phyloP scores from a whole-genome alignment of 2,888 invertebrate genomes.

The Esperia sulphurella region DNA sequence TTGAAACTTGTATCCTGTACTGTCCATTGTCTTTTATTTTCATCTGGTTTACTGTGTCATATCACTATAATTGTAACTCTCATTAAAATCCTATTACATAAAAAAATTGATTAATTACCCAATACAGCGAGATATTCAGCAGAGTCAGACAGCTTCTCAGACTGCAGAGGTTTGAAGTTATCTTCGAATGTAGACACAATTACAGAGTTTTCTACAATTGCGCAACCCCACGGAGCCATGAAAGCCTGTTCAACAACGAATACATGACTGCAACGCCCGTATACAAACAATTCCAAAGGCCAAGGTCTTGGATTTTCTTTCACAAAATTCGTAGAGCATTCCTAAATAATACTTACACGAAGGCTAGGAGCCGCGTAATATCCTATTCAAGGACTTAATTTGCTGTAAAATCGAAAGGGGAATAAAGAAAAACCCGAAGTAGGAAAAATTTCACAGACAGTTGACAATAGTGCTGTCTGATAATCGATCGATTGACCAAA shows the following conservation, averaged over 20 bases:
- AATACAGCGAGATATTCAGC: constrained; percentile 83
- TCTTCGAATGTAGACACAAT: constrained; percentile 75
- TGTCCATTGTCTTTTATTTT: too few relatives aligned
- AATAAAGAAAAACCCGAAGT: neutral
- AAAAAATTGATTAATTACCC: constrained; percentile 63
- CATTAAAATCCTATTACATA: too few relatives aligned
- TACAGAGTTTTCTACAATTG: constrained; percentile 38
- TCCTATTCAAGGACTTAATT: neutral
- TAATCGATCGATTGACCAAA: too few relatives aligned
- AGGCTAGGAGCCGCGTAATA: constrained; percentile 23
- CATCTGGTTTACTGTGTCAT: too few relatives aligned
- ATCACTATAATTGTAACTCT: too few relatives aligned
- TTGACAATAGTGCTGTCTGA: too few relatives aligned
- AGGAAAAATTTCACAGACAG: too few relatives aligned
- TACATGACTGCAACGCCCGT: neutral
- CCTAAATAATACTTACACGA: constrained; percentile 14
- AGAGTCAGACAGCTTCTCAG: constrained; percentile 79
- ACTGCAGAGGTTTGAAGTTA: constrained; percentile 67
- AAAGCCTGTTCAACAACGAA: constrained; percentile 43
- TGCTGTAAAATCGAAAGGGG: neutral
- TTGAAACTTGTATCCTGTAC: neutral
- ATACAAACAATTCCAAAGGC: neutral
- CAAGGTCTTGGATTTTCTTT: neutral
- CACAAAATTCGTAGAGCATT: neutral
- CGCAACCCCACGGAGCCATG: constrained; percentile 75